Conservation (phyloP, 2,888 invertebrate genomes). For the Agonum fuliginosum region DNA sequence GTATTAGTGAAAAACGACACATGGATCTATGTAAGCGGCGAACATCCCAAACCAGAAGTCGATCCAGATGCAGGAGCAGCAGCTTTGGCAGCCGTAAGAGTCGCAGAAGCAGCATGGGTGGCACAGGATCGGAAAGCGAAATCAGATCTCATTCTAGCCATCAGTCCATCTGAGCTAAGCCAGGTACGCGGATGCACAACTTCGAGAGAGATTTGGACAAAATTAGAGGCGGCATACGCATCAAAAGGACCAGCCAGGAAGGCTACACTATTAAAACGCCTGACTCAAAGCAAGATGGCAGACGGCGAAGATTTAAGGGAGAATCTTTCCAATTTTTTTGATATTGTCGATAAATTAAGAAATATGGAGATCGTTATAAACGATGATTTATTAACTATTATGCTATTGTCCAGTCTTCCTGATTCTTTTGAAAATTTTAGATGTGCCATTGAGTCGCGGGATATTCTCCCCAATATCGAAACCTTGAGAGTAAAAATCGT, state of each 20-base stretch:
- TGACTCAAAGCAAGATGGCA: neutral
- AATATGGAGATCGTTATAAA: too few relatives aligned
- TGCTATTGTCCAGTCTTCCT: too few relatives aligned
- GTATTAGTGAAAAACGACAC: conserved; percentile 4
- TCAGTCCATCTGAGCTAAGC: neutral
- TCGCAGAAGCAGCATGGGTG: neutral
- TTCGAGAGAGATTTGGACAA: neutral
- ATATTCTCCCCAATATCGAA: neutral
- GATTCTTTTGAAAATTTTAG: conserved; percentile 15
- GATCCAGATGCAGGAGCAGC: too few relatives aligned
- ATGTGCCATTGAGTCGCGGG: neutral
- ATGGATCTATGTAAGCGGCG: neutral
- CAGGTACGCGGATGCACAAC: neutral
- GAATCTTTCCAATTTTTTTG: neutral
- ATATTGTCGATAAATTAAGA: too few relatives aligned
- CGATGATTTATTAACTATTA: neutral
- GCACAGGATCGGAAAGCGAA: neutral
- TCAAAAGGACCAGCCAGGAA: neutral
- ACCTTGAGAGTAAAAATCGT: too few relatives aligned
- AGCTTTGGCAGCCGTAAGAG: too few relatives aligned
- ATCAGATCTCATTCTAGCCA: neutral
- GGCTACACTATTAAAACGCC: neutral
- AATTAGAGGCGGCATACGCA: neutral
- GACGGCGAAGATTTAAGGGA: neutral
- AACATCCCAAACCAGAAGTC: neutral